Base-by-base conservation (phyloP, 2,888 invertebrate species). In the Trichacis sp. region DNA sequence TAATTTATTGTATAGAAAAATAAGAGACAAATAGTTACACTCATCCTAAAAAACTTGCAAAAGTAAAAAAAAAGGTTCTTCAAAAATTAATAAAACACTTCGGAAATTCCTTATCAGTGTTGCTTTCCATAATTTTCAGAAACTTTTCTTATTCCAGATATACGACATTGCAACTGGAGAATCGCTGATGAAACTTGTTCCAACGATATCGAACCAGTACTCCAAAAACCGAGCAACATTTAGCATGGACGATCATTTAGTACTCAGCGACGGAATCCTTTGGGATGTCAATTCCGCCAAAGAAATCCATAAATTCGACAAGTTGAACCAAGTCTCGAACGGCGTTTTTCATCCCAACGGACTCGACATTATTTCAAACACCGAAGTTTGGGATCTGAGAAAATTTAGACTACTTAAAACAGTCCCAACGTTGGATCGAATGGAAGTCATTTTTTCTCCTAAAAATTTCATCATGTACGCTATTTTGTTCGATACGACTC, bases 331-430 rank as follows among this genome's bases (percentile, higher is more conserved):
- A 80, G 93, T 93, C 40, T 90, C 97, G 57, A 97, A 95, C 79
- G 98, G 98, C 0, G 93, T 96, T 3, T 98, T 98, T 79, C 97
- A 98, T 88, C 97, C 97, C 0, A 96, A 95, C 81, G 97, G 97
- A 0, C 87, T 96, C 65, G 97, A 98, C 87, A 95, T 93, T 89
- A 94, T 99, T 77, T 96, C 98, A 55, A 98, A 98, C 82, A 96
- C 97, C 0, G 98, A 99, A 89, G 96, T 98, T 54, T 99, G 98
- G 98, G 99, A 99, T 83, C 85, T 98, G 19, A 87, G 98, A 72
- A 97, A 97, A 38, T 98, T 96, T 84, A 95, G 97, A 80, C 86
- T 99, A 40, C 85, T 99, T 30, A 91, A 96, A 81, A 98, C 98
- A 0, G 97, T 99, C 51, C 95, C 97, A 1, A 92, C 93, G 0